These are phyloP conservation scores for Lacerta agilis DNA, from an alignment of 2,797 vertebrate species.

Conservation along the genomic window DNA sequence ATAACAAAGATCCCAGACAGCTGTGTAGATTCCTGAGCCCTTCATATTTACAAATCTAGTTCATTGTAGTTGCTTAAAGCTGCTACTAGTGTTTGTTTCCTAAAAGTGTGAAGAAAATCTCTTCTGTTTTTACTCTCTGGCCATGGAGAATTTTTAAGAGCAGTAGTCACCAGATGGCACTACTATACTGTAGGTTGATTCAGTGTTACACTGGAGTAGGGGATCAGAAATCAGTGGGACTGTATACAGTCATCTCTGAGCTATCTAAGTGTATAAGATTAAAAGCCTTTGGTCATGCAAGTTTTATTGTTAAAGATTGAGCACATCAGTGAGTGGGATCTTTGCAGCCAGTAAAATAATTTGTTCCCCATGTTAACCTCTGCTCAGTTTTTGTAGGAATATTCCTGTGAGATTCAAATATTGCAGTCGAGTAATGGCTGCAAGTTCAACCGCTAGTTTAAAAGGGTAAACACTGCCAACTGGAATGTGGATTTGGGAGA, in stretches of 20 bases:
- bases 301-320: neutral
- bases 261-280: neutral
- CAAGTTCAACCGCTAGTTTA: neutral
- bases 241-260: neutral
- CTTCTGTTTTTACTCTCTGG: neutral
- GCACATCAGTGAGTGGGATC: neutral
- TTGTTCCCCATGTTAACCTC: neutral
- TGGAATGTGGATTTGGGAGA: neutral
- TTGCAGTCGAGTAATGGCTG: neutral
- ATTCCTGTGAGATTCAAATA: neutral
- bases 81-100: neutral
- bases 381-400: neutral
- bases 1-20: neutral
- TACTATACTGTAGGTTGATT: neutral
- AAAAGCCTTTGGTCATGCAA: neutral
- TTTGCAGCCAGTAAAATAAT: neutral
- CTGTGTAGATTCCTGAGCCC: neutral
- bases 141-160: neutral
- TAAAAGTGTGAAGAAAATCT: neutral
- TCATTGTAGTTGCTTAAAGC: neutral
- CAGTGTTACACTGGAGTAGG: neutral
- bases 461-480: neutral
- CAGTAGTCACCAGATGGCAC: slow-evolving; percentile 1
- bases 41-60: neutral
- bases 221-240: neutral